Conservation (phyloP, 1,140 invertebrate species). For the Cheumatopsyche charites region DNA sequence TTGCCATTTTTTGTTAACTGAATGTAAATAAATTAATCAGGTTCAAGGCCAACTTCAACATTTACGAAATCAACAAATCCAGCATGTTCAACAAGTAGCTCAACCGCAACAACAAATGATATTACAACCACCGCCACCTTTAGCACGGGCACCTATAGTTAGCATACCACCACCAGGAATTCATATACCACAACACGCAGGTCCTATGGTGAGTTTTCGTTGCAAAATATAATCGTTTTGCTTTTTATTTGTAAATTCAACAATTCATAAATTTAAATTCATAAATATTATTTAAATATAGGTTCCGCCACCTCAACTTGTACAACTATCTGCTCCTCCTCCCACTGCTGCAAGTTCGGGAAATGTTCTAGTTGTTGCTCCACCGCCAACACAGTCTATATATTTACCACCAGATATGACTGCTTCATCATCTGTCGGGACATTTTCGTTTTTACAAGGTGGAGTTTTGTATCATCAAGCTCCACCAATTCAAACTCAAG, state of each 20-base stretch:
- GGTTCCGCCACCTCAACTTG: constrained; percentile 46
- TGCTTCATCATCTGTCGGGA: constrained; percentile 38
- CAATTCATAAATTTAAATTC: not conserved
- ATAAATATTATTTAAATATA: constrained; percentile 24
- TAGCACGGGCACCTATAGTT: constrained; percentile 35
- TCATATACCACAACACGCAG: constrained; percentile 46
- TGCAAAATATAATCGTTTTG: too few relatives aligned
- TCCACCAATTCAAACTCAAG: constrained; percentile 45
- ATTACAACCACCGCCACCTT: constrained; percentile 41
- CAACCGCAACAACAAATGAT: constrained; percentile 37
- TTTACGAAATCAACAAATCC: constrained; percentile 34
- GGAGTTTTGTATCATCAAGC: constrained; percentile 46
- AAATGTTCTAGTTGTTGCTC: constrained; percentile 42
- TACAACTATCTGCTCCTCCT: constrained; percentile 44
- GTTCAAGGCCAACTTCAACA: constrained; percentile 29
- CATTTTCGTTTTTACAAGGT: constrained; percentile 44
- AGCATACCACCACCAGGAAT: constrained; percentile 46
- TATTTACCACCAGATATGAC: constrained; percentile 35
- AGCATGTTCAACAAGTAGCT: constrained; percentile 29
- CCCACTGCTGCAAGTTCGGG: constrained; percentile 33
- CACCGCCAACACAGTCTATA: constrained; percentile 38
- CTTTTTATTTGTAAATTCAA: too few relatives aligned
- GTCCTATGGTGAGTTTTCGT: constrained; percentile 39
- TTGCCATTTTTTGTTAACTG: too few relatives aligned
- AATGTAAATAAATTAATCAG: not conserved